Percentiles rank a stretch among this genome's conserved stretches.
These are phyloP conservation scores for Zophobas atratus DNA, from an alignment of 1,140 invertebrate genomes.

Conservation along the genomic window DNA sequence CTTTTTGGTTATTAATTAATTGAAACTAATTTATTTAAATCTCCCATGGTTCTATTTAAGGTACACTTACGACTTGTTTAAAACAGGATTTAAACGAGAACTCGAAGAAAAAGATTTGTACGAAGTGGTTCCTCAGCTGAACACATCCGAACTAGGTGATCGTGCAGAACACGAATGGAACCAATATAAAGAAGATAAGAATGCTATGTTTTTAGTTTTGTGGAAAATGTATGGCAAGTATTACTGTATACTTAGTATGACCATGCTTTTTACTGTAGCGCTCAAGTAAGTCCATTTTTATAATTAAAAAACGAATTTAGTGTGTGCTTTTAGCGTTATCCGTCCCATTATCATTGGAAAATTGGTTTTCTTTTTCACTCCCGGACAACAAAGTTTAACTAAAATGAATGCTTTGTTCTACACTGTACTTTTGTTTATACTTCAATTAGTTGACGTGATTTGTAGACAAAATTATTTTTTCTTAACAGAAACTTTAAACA, in stretches of 20 bases:
- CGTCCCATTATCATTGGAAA: conserved; percentile 79
- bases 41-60: conserved; percentile 44
- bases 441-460: conserved; percentile 81
- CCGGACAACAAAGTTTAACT: conserved; percentile 68
- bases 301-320: too few relatives aligned
- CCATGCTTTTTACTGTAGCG: too few relatives aligned
- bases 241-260: too few relatives aligned
- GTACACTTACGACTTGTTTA: conserved; percentile 58
- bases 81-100: conserved; percentile 56
- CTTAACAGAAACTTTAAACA: not conserved
- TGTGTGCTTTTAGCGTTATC: conserved; percentile 72
- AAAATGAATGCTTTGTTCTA: conserved; percentile 76
- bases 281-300: too few relatives aligned
- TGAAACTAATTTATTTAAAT: too few relatives aligned
- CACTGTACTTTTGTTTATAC: conserved; percentile 76
- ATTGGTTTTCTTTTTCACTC: conserved; percentile 78
- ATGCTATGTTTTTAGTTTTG: too few relatives aligned
- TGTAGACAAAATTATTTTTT: conserved; percentile 79
- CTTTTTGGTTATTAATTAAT: too few relatives aligned
- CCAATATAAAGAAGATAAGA: too few relatives aligned
- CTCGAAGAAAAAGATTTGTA: conserved; percentile 61
- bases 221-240: conserved; percentile 66
- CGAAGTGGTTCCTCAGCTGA: conserved; percentile 40
- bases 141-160: too few relatives aligned
- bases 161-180: too few relatives aligned